A percentile compares a stretch with the other conserved stretches of the same genome.
These are phyloP conservation scores for Pteronura brasiliensis DNA, from an alignment of 2,113 vertebrate genomes.

Conservation along the genomic window DNA sequence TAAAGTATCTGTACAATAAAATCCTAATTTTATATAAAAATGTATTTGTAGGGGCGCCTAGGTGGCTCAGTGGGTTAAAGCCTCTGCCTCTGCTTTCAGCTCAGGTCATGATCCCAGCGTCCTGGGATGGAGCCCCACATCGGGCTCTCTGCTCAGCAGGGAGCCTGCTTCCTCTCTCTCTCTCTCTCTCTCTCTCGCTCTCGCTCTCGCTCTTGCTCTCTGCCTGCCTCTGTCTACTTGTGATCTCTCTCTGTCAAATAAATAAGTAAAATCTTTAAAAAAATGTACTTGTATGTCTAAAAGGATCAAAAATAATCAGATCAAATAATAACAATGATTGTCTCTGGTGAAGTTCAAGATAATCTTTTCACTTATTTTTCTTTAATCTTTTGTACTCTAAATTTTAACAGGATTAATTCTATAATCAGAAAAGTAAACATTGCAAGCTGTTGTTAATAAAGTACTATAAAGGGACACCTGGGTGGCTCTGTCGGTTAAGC, in stretches of 20 bases:
- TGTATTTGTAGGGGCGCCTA: not conserved
- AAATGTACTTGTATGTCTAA: not conserved
- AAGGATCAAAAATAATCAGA: conserved; percentile 8
- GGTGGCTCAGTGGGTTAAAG: too few relatives aligned
- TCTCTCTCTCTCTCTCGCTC: too few relatives aligned
- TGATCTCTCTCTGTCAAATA: too few relatives aligned
- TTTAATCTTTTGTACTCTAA: not conserved
- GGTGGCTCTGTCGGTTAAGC: too few relatives aligned
- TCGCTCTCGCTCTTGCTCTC: too few relatives aligned
- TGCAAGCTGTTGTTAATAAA: not conserved
- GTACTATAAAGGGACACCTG: not conserved
- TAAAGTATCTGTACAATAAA: conserved; percentile 10
- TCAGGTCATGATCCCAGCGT: too few relatives aligned
- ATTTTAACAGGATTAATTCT: not conserved
- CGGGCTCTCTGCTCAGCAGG: too few relatives aligned
- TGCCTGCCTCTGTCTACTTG: too few relatives aligned
- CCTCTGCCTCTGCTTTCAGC: too few relatives aligned
- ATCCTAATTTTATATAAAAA: not conserved
- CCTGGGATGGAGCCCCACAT: too few relatives aligned
- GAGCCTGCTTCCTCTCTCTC: too few relatives aligned
- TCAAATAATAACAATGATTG: not conserved
- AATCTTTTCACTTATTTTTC: not conserved
- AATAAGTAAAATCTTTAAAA: not conserved
- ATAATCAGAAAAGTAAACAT: conserved; percentile 4
- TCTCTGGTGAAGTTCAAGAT: not conserved